Conservation (phyloP, 1,140 invertebrate species). For the Octopus bimaculoides region DNA sequence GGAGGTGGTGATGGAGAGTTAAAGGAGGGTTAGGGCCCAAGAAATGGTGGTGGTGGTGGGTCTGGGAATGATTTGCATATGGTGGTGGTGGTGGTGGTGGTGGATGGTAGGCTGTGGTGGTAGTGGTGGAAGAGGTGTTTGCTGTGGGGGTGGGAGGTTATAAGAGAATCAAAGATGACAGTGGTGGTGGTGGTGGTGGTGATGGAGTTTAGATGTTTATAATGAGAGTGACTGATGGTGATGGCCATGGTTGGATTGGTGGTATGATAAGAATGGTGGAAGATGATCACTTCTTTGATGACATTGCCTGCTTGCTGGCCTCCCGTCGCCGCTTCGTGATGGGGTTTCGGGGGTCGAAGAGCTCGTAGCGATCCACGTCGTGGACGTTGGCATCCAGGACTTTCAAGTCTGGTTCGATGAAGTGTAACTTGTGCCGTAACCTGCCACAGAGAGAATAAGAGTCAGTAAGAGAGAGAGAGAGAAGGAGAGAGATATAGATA, state of each 20-base stretch:
- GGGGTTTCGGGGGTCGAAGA: slow-evolving; percentile 92
- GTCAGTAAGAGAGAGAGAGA: background rate
- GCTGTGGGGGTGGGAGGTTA: background rate
- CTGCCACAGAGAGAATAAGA: slow-evolving; percentile 54
- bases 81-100: background rate
- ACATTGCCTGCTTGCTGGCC: slow-evolving; percentile 48
- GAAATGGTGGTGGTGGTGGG: background rate
- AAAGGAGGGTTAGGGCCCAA: background rate
- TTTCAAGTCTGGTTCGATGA: slow-evolving; percentile 76
- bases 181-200: background rate
- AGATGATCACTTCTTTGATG: slow-evolving; percentile 24
- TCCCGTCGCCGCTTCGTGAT: slow-evolving; percentile 86
- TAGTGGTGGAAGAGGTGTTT: background rate
- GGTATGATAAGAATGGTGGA: background rate
- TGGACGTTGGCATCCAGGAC: slow-evolving; percentile 88
- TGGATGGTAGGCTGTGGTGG: background rate
- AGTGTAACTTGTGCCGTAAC: slow-evolving; percentile 78
- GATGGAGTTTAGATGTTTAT: too few species aligned
- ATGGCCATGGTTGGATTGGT: background rate
- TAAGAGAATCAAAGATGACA: background rate
- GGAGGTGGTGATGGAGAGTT: background rate
- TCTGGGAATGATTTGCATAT: background rate
- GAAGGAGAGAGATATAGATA: background rate
- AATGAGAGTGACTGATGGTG: background rate
- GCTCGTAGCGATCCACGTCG: slow-evolving; percentile 92